Conservation (phyloP, 2,797 vertebrate species). For the Aulostomus chinensis region DNA sequence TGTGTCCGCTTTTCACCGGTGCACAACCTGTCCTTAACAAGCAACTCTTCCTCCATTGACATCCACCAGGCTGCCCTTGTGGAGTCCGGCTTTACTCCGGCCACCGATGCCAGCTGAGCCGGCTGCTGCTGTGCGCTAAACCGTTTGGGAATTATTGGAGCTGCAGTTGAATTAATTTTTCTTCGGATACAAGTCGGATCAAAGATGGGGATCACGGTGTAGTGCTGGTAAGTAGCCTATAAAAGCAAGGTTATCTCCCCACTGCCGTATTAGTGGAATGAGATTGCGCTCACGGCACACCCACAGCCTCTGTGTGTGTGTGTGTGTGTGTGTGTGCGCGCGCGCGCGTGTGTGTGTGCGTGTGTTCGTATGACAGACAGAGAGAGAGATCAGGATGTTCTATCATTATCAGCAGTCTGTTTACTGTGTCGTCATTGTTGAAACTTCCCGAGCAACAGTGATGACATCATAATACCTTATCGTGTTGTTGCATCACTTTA, state of each 20-base stretch:
- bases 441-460: constrained; percentile 49
- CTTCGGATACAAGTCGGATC: constrained; percentile 41
- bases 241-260: not conserved
- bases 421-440: constrained; percentile 11
- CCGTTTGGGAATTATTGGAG: constrained; percentile 37
- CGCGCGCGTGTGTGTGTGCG: not conserved
- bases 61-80: constrained; percentile 12
- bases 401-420: not conserved
- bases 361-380: not conserved
- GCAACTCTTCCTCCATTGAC: not conserved
- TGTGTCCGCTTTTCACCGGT: constrained; percentile 2
- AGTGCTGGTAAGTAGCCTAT: constrained; percentile 65
- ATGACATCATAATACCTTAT: constrained; percentile 39
- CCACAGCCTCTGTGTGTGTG: constrained; percentile 18
- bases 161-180: constrained; percentile 42
- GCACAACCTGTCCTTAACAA: constrained; percentile 3
- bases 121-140: constrained; percentile 11
- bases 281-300: constrained; percentile 45
- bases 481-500: constrained; percentile 40
- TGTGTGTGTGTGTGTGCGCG: not conserved
- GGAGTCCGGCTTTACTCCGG: constrained; percentile 33
- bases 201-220: constrained; percentile 67
- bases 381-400: not conserved
- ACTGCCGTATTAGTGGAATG: constrained; percentile 11
- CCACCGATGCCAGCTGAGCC: constrained; percentile 31